These are phyloP conservation scores for Marasmarcha lunaedactyla DNA, from an alignment of 2,888 invertebrate genomes.

Conservation along the genomic window DNA sequence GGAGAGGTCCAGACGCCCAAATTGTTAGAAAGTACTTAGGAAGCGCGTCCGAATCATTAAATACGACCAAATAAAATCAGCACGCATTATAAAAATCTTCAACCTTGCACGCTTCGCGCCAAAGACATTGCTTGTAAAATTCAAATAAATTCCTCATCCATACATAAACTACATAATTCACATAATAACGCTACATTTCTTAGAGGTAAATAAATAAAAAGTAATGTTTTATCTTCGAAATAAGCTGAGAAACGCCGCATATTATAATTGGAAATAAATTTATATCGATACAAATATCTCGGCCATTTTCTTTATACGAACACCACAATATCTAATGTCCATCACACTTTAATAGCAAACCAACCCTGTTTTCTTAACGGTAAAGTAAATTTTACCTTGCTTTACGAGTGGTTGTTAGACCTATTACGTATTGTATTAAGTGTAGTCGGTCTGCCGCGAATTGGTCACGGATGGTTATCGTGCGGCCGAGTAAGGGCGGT, in stretches of 20 bases:
- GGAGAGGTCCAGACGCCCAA: too few species aligned
- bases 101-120: too few species aligned
- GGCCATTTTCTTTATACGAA: constrained; percentile 28
- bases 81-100: too few species aligned
- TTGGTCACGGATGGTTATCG: constrained; percentile 69
- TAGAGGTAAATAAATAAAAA: constrained; percentile 2
- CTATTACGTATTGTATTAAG: not conserved
- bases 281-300: constrained; percentile 54
- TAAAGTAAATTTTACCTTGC: constrained; percentile 19
- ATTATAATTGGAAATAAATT: constrained; percentile 58
- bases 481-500: constrained; percentile 57
- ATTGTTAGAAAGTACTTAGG: too few species aligned
- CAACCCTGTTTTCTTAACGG: not conserved
- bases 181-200: not conserved
- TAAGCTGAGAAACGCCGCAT: constrained; percentile 33
- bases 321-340: constrained; percentile 12
- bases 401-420: constrained; percentile 11
- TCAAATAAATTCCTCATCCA: too few species aligned
- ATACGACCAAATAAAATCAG: too few species aligned
- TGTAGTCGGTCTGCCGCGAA: constrained; percentile 44
- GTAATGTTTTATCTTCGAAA: constrained; percentile 22
- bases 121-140: too few species aligned
- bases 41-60: too few species aligned
- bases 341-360: constrained; percentile 10
- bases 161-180: too few species aligned